Conservation (phyloP, 2,113 vertebrate genomes). For the Pristiophorus japonicus region DNA sequence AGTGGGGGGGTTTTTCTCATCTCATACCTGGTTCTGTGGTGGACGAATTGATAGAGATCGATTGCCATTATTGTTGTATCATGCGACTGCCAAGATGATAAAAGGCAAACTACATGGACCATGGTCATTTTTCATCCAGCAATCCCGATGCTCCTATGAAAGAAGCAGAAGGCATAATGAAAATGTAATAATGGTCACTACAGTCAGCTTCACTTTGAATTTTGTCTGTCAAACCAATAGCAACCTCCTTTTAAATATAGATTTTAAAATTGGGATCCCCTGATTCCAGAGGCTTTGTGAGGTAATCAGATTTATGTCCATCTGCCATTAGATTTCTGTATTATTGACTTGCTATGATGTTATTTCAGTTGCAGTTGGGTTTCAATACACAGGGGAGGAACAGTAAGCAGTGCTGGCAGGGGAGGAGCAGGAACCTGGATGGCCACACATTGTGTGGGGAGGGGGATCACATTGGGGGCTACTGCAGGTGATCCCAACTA, state of each 20-base stretch:
- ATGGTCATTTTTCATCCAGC: neutral
- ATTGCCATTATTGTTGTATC: neutral
- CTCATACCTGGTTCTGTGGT: no score
- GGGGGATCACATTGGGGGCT: neutral
- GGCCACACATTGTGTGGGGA: neutral
- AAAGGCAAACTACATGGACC: neutral
- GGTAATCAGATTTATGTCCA: neutral
- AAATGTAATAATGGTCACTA: neutral
- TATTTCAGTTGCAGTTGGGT: neutral
- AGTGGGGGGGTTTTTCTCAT: no score
- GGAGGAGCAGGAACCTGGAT: neutral
- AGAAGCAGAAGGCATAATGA: neutral
- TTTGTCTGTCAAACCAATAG: neutral
- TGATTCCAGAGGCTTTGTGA: no score
- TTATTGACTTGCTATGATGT: neutral
- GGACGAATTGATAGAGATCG: neutral
- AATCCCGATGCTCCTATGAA: neutral
- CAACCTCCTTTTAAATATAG: neutral
- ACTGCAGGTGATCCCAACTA: neutral
- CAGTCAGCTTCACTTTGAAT: neutral
- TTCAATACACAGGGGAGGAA: neutral
- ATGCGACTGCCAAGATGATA: neutral
- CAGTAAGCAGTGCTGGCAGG: neutral
- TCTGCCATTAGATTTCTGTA: neutral
- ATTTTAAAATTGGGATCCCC: neutral